These are phyloP conservation scores for Drosophila hawaiiensis DNA, from an alignment of 2,888 invertebrate species.

Conservation along the genomic window DNA sequence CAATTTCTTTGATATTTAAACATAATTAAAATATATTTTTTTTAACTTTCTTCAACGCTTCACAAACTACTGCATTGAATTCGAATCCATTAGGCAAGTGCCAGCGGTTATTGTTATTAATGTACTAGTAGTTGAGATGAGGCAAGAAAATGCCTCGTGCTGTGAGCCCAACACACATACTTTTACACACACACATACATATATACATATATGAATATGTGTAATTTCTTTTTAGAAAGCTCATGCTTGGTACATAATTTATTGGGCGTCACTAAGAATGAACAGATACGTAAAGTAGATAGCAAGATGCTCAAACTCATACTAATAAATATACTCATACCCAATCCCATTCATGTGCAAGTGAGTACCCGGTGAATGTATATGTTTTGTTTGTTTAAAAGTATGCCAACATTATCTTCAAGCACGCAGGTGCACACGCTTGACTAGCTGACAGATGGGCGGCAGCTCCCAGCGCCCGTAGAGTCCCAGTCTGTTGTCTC, in stretches of 20 bases:
- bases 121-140: conserved; percentile 1
- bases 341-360: conserved; percentile 17
- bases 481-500: conserved; percentile 1
- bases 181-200: background rate
- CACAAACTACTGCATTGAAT: conserved; percentile 40
- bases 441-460: conserved; percentile 21
- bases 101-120: conserved; percentile 9
- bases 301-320: conserved; percentile 28
- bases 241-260: conserved; percentile 70
- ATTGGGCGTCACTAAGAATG: conserved; percentile 78
- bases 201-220: conserved; percentile 2
- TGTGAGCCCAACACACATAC: conserved; percentile 18
- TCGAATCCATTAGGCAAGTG: conserved; percentile 31
- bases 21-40: conserved; percentile 6
- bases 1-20: conserved; percentile 14
- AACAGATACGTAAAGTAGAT: conserved; percentile 50
- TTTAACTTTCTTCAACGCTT: conserved; percentile 36
- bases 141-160: conserved; percentile 14
- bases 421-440: conserved; percentile 42
- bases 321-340: conserved; percentile 7
- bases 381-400: conserved; percentile 30
- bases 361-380: conserved; percentile 7
- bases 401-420: conserved; percentile 41
- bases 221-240: conserved; percentile 70
- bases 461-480: conserved; percentile 27